These are phyloP conservation scores for Acromyrmex charruanus DNA, from an alignment of 1,140 invertebrate species.

Conservation along the genomic window DNA sequence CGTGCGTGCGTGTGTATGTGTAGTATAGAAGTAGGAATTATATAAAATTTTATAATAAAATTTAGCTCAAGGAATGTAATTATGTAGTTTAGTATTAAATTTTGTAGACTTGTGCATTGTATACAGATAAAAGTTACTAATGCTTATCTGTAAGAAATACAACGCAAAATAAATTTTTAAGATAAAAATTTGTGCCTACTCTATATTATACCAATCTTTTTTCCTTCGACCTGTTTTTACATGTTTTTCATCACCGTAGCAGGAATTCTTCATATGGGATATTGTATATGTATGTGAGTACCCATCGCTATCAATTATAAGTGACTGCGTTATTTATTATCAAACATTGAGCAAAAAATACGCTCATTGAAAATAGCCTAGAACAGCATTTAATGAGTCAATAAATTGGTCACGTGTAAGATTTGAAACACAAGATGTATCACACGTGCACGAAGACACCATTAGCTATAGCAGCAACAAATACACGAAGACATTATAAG, in stretches of 20 bases:
- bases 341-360: neutral
- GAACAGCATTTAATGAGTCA: neutral
- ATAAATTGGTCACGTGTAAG: conserved; percentile 22
- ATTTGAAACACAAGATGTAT: conserved; percentile 1
- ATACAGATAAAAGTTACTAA: neutral
- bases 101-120: neutral
- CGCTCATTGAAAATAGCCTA: neutral
- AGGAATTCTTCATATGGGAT: conserved; percentile 9
- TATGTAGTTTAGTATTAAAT: neutral
- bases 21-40: neutral
- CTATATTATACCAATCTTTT: neutral
- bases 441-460: neutral
- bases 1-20: too few species aligned
- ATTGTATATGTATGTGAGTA: neutral
- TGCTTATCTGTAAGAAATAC: neutral
- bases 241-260: conserved; percentile 12
- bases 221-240: neutral
- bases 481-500: neutral
- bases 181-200: neutral
- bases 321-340: conserved; percentile 23
- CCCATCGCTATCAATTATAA: neutral
- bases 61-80: neutral
- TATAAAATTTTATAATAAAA: neutral
- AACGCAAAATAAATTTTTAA: neutral
- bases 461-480: neutral